A percentile compares a stretch with the other conserved stretches of the same genome.
Conservation (phyloP, 2,113 vertebrate species). For the Sander lucioperca region DNA sequence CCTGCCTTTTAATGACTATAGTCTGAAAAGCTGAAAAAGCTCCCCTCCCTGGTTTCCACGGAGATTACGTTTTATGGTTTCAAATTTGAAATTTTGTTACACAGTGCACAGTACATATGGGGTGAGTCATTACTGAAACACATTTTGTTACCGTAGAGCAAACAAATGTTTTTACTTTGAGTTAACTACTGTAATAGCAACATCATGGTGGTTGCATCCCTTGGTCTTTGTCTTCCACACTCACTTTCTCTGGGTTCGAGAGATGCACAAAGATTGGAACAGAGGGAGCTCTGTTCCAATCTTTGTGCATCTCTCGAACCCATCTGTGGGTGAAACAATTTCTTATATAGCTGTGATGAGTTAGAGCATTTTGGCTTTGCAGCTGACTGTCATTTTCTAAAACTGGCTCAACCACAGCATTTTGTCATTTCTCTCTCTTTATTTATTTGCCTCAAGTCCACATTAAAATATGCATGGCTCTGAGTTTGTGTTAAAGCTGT, state of each 20-base stretch:
- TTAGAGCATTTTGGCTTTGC: conserved; percentile 34
- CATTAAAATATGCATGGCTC: conserved; percentile 68
- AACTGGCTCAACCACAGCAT: conserved; percentile 42
- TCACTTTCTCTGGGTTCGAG: too few species aligned
- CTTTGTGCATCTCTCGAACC: conserved; percentile 14
- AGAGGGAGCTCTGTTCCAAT: conserved; percentile 29
- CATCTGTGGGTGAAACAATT: conserved; percentile 25
- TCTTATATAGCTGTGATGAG: conserved; percentile 12
- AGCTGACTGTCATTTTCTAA: conserved; percentile 36
- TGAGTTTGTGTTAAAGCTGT: conserved; percentile 65
- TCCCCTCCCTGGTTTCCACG: not conserved
- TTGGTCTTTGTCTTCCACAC: not conserved
- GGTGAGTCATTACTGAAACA: not conserved
- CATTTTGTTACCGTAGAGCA: not conserved
- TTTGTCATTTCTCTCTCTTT: conserved; percentile 47
- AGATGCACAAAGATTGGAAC: too few species aligned
- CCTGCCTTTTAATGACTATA: conserved; percentile 13
- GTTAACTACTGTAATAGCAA: conserved; percentile 21
- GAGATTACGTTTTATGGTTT: not conserved
- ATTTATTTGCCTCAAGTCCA: conserved; percentile 52
- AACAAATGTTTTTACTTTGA: not conserved
- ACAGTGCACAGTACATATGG: not conserved
- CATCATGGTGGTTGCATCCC: not conserved
- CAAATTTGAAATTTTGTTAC: conserved; percentile 1
- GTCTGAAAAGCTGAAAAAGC: too few species aligned